A percentile compares a stretch with the other conserved stretches of the same genome.
These are phyloP conservation scores for Rana temporaria DNA, from an alignment of 2,113 vertebrate genomes.

Conservation along the genomic window DNA sequence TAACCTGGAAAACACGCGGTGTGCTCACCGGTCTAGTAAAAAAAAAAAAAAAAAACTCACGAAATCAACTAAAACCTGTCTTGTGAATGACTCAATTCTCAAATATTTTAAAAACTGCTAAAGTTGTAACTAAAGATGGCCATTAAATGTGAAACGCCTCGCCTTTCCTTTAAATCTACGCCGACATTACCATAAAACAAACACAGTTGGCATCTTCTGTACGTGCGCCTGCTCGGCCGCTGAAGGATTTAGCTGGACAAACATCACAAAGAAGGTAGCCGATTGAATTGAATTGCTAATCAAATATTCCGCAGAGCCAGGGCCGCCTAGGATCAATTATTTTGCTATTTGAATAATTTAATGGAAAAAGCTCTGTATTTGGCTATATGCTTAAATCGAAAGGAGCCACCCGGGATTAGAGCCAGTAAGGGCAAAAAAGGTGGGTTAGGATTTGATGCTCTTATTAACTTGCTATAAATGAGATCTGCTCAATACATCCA, in stretches of 20 bases:
- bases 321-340: slow-evolving; percentile 73
- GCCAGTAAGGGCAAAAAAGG: slow-evolving; percentile 55
- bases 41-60: background rate
- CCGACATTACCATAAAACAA: slow-evolving; percentile 60
- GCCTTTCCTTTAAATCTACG: slow-evolving; percentile 61
- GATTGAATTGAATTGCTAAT: slow-evolving; percentile 80
- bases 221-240: slow-evolving; percentile 65
- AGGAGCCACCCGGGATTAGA: slow-evolving; percentile 64
- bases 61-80: background rate
- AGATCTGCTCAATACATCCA: background rate
- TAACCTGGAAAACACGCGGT: slow-evolving; percentile 6
- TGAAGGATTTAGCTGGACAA: slow-evolving; percentile 78
- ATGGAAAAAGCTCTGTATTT: slow-evolving; percentile 69
- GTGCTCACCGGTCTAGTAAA: background rate
- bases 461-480: background rate
- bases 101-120: slow-evolving; percentile 41
- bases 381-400: slow-evolving; percentile 65
- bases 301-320: slow-evolving; percentile 70
- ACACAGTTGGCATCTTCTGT: slow-evolving; percentile 69
- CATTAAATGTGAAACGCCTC: slow-evolving; percentile 57
- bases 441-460: background rate
- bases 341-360: slow-evolving; percentile 78
- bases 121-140: slow-evolving; percentile 48
- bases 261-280: slow-evolving; percentile 74
- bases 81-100: no score